Evolutionary conservation across 1,140 invertebrate genomes (phyloP), one percentile per base, ranked within the genome.

Genomic region (Brachystomella parvula): DNA sequence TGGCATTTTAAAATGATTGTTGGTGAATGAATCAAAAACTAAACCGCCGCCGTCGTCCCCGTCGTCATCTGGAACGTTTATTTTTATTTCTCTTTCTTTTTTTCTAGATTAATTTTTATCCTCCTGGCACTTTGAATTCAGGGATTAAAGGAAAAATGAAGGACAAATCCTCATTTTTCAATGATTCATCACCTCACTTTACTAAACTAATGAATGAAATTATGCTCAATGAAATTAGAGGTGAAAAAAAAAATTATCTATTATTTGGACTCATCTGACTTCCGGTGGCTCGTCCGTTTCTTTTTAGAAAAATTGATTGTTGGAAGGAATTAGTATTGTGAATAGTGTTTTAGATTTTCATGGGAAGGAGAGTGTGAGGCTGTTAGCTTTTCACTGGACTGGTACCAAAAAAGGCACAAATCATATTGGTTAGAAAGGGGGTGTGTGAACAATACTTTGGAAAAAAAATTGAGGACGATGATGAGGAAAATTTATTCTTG

Each of bases 1-100:
- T 24, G 49, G 49, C 49, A 53, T 53, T 53, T 53, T 53, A 53
- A 53, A 53, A 53, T 53, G 49, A 53, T 44, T 12, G 24, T 53
- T 53, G 49, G 12, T 53, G 49, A 53, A 53, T 53, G 49, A 53
- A 53, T 53, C 49, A 53, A 53, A 53, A 24, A 53, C 24, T 53
- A 53, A 53, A 24, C 9, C 49, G 15, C 24, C 24, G 15, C 15
- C 49, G 49, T 24, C 49, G n/a, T n/a, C n/a, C n/a, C n/a, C n/a
- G n/a, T n/a, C n/a, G n/a, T n/a, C n/a, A n/a, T 53, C 49, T 53
- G 49, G 49, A 24, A 53, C 9, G 3, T 24, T n/a, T n/a, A n/a
- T n/a, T n/a, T n/a, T n/a, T n/a, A n/a, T n/a, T n/a, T n/a, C n/a
- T n/a, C n/a, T n/a, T n/a, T n/a, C n/a, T n/a, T n/a, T n/a, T n/a